A percentile compares a stretch with the other conserved stretches of the same genome.
Conservation (phyloP, 2,888 invertebrate genomes). For the Pomacea canaliculata region DNA sequence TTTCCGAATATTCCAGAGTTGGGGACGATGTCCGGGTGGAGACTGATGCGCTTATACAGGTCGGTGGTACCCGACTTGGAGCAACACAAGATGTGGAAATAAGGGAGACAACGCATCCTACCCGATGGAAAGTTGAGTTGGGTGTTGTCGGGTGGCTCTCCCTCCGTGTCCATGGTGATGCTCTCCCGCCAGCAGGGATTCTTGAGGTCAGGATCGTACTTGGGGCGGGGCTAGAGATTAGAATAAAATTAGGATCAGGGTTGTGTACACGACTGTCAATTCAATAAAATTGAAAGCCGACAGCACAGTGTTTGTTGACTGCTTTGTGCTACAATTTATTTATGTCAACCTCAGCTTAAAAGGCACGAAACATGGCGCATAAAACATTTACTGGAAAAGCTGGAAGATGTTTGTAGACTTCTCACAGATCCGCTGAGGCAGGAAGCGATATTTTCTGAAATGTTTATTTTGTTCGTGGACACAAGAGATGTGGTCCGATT, state of each 20-base stretch:
- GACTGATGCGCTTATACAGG: conserved; percentile 30
- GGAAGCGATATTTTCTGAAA: too few relatives aligned
- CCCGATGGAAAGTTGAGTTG: neutral
- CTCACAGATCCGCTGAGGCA: too few relatives aligned
- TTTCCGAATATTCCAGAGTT: conserved; percentile 33
- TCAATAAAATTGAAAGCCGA: neutral
- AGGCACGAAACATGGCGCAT: too few relatives aligned
- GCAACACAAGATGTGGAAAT: conserved; percentile 40
- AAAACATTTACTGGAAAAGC: too few relatives aligned
- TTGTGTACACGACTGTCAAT: neutral
- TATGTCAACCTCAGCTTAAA: too few relatives aligned
- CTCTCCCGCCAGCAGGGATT: conserved; percentile 39
- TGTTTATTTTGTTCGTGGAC: too few relatives aligned
- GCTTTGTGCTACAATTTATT: too few relatives aligned
- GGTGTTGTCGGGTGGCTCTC: neutral
- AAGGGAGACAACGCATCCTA: conserved; percentile 33
- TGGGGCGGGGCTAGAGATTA: conserved; percentile 28
- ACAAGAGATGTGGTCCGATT: too few relatives aligned
- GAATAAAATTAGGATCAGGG: neutral
- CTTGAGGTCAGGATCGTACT: conserved; percentile 32
- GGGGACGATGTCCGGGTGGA: conserved; percentile 33
- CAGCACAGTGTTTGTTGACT: neutral
- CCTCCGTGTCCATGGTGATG: neutral
- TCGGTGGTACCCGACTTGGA: conserved; percentile 40
- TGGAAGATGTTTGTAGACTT: too few relatives aligned